Conservation (phyloP, 1,140 invertebrate genomes). For the Aphis gossypii region DNA sequence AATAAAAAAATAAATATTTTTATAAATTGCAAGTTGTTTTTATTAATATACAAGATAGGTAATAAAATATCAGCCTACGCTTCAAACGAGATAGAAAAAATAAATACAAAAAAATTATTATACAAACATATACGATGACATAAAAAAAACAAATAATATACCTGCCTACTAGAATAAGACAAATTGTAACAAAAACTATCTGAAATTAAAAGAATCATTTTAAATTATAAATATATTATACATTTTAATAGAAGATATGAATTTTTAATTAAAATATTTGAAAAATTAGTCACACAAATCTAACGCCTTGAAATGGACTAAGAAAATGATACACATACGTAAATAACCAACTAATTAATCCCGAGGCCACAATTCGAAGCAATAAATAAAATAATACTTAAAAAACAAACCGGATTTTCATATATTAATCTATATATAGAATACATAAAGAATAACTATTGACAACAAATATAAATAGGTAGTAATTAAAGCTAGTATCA, state of each 20-base stretch:
- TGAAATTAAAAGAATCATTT: neutral
- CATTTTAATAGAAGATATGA: neutral
- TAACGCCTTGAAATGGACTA: neutral
- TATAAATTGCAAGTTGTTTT: neutral
- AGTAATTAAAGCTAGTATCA: neutral
- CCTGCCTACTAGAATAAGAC: neutral
- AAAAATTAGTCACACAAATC: neutral
- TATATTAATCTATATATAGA: neutral
- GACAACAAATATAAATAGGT: neutral
- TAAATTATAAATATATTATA: neutral
- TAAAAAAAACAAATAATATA: neutral
- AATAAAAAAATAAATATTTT: neutral
- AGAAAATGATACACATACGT: neutral
- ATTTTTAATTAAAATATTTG: neutral
- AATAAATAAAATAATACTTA: neutral
- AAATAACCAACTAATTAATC: neutral
- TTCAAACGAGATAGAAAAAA: neutral
- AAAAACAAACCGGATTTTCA: neutral
- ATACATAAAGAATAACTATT: neutral
- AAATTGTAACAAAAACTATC: neutral
- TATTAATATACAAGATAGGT: neutral
- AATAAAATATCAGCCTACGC: neutral
- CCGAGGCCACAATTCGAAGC: neutral
- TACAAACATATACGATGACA: neutral
- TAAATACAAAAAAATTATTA: neutral